phyloP scores from a whole-genome alignment of 2,888 invertebrate genomes.

The Acanthococcus lagerstroemiae region DNA sequence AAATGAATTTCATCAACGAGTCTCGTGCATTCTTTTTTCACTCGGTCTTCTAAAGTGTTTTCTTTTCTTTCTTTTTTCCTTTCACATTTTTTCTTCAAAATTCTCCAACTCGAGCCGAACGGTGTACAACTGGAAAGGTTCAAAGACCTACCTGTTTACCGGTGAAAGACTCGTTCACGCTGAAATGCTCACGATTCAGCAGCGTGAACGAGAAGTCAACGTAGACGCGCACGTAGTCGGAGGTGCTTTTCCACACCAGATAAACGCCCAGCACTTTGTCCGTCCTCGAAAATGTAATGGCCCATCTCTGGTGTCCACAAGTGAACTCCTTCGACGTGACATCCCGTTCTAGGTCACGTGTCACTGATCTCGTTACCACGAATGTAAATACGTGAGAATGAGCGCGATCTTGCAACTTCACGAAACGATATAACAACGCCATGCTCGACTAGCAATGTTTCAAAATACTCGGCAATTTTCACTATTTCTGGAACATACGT shows the following conservation, averaged over 20 bases:
- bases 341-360: conserved; percentile 66
- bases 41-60: too few species aligned
- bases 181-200: conserved; percentile 70
- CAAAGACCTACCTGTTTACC: conserved; percentile 54
- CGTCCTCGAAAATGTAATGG: conserved; percentile 63
- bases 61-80: too few species aligned
- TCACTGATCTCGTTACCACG: conserved; percentile 66
- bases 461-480: too few species aligned
- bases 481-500: too few species aligned
- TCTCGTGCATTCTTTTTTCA: too few species aligned
- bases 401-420: conserved; percentile 68
- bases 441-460: too few species aligned
- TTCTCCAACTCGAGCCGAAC: neutral
- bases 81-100: too few species aligned
- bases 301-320: conserved; percentile 73
- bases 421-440: conserved; percentile 71
- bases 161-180: conserved; percentile 67
- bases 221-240: conserved; percentile 63
- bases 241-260: conserved; percentile 64
- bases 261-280: conserved; percentile 67
- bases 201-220: conserved; percentile 72
- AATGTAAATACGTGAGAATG: conserved; percentile 77
- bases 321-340: conserved; percentile 72
- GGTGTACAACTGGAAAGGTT: too few species aligned
- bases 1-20: too few species aligned